Evolutionary conservation across 2,113 vertebrate species (phyloP).

Genomic region (Plotosus lineatus): DNA sequence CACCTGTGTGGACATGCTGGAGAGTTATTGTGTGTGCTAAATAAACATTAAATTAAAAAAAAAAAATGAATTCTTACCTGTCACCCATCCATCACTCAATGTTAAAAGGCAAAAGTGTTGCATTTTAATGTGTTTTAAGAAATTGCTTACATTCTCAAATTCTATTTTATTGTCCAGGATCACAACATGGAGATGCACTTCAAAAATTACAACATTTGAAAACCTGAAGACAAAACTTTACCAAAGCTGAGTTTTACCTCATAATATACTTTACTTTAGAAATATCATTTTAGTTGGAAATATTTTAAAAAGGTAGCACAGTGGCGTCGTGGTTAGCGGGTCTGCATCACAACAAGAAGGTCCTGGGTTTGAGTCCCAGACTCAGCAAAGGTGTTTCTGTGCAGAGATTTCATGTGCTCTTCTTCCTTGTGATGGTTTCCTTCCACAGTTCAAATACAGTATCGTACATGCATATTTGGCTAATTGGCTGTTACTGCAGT

Average conservation of each 20-base stretch:
- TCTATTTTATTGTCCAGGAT: not conserved
- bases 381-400: too few species aligned
- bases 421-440: too few species aligned
- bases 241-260: not conserved
- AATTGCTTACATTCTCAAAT: not conserved
- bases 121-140: not conserved
- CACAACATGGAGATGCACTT: not conserved
- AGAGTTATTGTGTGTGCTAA: constrained; percentile 9
- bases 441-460: too few species aligned
- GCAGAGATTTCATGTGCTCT: too few species aligned
- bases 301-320: not conserved
- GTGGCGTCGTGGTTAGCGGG: too few species aligned
- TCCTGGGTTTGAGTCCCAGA: too few species aligned
- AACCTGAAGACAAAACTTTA: not conserved
- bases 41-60: not conserved
- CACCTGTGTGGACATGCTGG: not conserved
- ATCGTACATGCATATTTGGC: too few species aligned
- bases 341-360: too few species aligned
- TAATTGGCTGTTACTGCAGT: too few species aligned
- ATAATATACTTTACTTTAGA: too few species aligned
- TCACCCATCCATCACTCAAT: not conserved
- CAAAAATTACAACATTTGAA: not conserved
- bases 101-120: not conserved
- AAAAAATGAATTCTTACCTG: not conserved
- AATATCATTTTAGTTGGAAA: not conserved